These are phyloP conservation scores for Caenorhabditis brenneri DNA, from an alignment of 1,140 invertebrate species.

Conservation along the genomic window DNA sequence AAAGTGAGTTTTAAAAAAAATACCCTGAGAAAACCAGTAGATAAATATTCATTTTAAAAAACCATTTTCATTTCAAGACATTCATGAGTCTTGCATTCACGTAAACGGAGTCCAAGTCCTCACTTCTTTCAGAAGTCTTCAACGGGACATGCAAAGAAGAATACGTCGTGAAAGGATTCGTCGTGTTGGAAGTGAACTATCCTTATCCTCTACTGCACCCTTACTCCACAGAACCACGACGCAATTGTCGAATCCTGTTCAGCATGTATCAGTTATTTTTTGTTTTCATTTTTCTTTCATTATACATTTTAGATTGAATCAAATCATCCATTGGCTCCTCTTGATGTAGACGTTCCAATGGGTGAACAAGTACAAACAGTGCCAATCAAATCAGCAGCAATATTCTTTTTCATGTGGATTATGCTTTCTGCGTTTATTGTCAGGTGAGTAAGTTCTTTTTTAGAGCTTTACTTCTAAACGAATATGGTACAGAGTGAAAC, in stretches of 20 bases:
- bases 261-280: background rate
- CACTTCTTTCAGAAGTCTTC: constrained; percentile 49
- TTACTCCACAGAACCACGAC: constrained; percentile 25
- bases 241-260: constrained; percentile 1
- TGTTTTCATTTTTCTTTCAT: background rate
- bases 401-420: constrained; percentile 53
- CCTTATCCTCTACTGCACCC: constrained; percentile 44
- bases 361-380: constrained; percentile 53
- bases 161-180: constrained; percentile 45
- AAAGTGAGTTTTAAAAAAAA: constrained; percentile 39
- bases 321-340: constrained; percentile 36
- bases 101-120: too few species aligned
- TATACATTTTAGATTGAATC: constrained; percentile 47
- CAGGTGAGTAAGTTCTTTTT: background rate
- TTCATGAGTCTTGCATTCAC: too few species aligned
- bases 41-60: too few species aligned
- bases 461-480: background rate
- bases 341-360: constrained; percentile 38
- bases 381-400: constrained; percentile 47
- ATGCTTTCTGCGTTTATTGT: constrained; percentile 27
- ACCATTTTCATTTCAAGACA: too few species aligned
- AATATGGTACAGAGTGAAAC: background rate
- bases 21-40: too few species aligned
- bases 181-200: constrained; percentile 49
- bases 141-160: constrained; percentile 20